A percentile compares a stretch with the other conserved stretches of the same genome.
These are phyloP conservation scores for Micromesistius poutassou DNA, from an alignment of 2,797 vertebrate species.

Conservation along the genomic window DNA sequence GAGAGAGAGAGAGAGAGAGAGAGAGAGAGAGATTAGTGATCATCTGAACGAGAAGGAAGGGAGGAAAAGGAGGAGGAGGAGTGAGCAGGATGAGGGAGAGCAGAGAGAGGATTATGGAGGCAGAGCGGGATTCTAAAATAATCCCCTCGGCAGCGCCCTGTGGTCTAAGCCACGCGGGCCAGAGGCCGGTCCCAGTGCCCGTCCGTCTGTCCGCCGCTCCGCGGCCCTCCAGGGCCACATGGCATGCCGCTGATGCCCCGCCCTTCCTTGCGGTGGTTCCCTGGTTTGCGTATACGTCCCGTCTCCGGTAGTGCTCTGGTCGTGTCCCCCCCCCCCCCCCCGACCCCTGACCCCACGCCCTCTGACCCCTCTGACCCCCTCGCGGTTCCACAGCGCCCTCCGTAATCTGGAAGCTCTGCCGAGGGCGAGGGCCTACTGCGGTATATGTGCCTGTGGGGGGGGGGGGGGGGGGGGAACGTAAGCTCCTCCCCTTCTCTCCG, in stretches of 20 bases:
- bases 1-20: constrained; percentile 62
- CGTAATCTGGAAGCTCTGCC: constrained; percentile 63
- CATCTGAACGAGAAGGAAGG: constrained; percentile 72
- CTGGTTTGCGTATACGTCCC: too few species aligned
- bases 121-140: constrained; percentile 74
- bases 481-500: constrained; percentile 55
- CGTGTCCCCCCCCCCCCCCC: too few species aligned
- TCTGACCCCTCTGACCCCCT: constrained; percentile 1
- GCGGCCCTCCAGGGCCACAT: not conserved
- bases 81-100: constrained; percentile 71
- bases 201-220: not conserved
- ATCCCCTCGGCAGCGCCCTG: constrained; percentile 70
- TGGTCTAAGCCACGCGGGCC: constrained; percentile 51
- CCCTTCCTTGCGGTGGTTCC: too few species aligned
- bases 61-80: constrained; percentile 24
- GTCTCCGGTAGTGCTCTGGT: too few species aligned
- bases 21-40: constrained; percentile 61
- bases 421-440: too few species aligned
- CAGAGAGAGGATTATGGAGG: constrained; percentile 73
- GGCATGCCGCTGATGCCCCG: too few species aligned
- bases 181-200: constrained; percentile 19
- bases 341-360: constrained; percentile 6
- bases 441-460: constrained; percentile 40
- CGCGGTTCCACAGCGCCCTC: constrained; percentile 32
- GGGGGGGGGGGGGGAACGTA: constrained; percentile 52